Evolutionary conservation across 2,888 invertebrate genomes (phyloP), one percentile per base, ranked within the genome.

Genomic region (Aphidoletes aphidimyza): DNA sequence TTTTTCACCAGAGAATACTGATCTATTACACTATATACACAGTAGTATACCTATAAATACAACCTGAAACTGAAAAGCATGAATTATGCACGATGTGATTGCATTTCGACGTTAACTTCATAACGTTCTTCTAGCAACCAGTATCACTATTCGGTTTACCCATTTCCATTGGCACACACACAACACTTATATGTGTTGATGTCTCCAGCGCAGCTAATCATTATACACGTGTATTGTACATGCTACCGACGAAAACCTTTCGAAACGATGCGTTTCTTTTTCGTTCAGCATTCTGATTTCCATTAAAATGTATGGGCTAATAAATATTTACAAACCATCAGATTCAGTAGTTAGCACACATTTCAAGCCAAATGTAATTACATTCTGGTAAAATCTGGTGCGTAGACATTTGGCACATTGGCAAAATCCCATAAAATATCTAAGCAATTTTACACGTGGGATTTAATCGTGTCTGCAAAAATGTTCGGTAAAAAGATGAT

Each of bases 81-180:
- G 54, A 54, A 54, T 54, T 54, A 54, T 54, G 54, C 54, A 54
- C 22, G 26, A 54, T 54, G 22, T 54, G 54, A 54, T 54, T 54
- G 54, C 54, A 54, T 54, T 54, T 54, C 2, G 1, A 54, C 22
- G 17, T 47, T 47, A 47, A 14, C 5, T 54, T 54, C 17, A 17
- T 47, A 2, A 47, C 17, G 47, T 17, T 17, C 19, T 47, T 47
- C 11, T 14, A 14, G 47, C 11, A 6, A 42, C n/a, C 8, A 42
- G 6, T 42, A 9, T 42, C 14, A 9, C 42, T 42, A 42, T 42
- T 42, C 42, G 6, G 42, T 42, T 42, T 42, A 14, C 42, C 14
- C 8, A 42, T 42, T 42, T 42, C 42, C 42, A 42, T 14, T 14
- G 42, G n/a, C n/a, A n/a, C n/a, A n/a, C n/a, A n/a, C n/a, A n/a